phyloP scores from a whole-genome alignment of 2,113 vertebrate species.

The Leptodactylus fuscus region DNA sequence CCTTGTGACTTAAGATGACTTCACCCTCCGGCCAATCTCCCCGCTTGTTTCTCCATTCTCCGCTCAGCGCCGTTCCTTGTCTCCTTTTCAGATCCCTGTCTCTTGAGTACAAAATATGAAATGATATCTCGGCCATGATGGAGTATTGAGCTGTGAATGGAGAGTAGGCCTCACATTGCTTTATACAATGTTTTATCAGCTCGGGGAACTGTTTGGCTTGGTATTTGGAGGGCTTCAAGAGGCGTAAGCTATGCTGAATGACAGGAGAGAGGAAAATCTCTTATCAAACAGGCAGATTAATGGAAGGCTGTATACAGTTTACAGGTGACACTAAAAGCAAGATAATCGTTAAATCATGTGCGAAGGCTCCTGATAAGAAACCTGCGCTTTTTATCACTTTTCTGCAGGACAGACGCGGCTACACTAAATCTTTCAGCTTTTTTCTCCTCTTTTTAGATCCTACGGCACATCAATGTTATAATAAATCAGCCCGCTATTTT shows the following conservation, averaged over 20 bases:
- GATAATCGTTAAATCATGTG: constrained; percentile 52
- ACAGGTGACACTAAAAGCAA: constrained; percentile 58
- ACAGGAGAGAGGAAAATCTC: constrained; percentile 57
- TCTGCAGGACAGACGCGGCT: constrained; percentile 7
- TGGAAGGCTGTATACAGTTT: constrained; percentile 55
- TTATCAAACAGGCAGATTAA: constrained; percentile 58
- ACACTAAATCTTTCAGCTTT: background rate
- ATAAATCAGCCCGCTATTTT: background rate
- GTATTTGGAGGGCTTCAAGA: constrained; percentile 53
- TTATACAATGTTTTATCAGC: constrained; percentile 45
- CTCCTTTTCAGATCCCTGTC: background rate
- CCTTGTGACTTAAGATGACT: background rate
- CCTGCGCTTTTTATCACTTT: constrained; percentile 14
- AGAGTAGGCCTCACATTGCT: constrained; percentile 6
- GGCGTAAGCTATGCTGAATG: constrained; percentile 48
- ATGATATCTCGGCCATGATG: constrained; percentile 18
- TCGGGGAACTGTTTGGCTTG: constrained; percentile 42
- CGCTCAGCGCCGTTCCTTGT: background rate
- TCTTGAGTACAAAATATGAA: constrained; percentile 6
- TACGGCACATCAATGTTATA: background rate
- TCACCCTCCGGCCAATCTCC: background rate
- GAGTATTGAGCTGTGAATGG: constrained; percentile 10
- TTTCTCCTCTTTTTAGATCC: background rate
- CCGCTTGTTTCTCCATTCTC: background rate
- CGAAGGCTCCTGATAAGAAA: constrained; percentile 41